Conservation (phyloP, 2,888 invertebrate genomes). For the Nematopogon swammerdamellus region DNA sequence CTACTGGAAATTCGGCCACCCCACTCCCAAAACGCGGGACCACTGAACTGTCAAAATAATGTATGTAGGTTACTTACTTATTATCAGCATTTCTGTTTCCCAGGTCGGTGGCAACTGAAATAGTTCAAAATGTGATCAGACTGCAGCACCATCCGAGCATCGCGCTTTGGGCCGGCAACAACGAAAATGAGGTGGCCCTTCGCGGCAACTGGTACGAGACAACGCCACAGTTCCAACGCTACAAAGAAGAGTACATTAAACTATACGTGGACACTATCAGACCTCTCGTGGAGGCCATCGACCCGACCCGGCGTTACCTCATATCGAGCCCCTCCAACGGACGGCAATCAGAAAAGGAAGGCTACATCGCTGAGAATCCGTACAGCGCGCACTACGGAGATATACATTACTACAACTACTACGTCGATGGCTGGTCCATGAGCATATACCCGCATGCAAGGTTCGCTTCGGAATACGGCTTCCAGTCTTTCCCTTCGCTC, state of each 20-base stretch:
- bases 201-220: conserved; percentile 78
- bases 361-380: conserved; percentile 76
- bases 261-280: conserved; percentile 79
- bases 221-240: conserved; percentile 40
- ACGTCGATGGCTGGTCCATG: conserved; percentile 76
- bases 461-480: conserved; percentile 95
- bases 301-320: conserved; percentile 65
- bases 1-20: no score
- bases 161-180: conserved; percentile 91
- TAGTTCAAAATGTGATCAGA: conserved; percentile 75
- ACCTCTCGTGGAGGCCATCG: conserved; percentile 59
- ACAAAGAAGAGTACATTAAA: conserved; percentile 73
- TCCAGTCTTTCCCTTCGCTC: conserved; percentile 82
- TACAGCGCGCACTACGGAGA: conserved; percentile 82
- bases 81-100: no score
- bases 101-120: conserved; percentile 70
- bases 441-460: conserved; percentile 75
- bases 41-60: no score
- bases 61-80: no score
- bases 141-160: conserved; percentile 86
- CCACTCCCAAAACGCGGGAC: no score
- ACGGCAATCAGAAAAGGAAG: conserved; percentile 64
- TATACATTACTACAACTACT: conserved; percentile 88
- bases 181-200: conserved; percentile 93
- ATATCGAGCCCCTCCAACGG: conserved; percentile 94